These are phyloP conservation scores for Crocallis elinguaria DNA, from an alignment of 2,888 invertebrate species.

Conservation along the genomic window DNA sequence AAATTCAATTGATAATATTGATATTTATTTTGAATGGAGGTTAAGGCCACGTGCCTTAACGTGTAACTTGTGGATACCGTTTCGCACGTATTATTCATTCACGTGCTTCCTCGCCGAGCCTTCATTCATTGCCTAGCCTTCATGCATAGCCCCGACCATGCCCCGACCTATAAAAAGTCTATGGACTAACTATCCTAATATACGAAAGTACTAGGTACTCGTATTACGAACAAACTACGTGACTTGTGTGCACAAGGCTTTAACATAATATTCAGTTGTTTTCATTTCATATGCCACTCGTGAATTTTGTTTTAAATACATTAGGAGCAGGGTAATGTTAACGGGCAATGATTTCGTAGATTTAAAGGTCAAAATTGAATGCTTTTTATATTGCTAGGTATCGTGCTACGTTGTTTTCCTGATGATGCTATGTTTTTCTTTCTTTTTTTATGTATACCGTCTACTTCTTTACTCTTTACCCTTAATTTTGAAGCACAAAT, in stretches of 20 bases:
- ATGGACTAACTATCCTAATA: background rate
- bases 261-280: background rate
- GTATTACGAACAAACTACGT: background rate
- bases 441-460: no score
- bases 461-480: no score
- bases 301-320: no score
- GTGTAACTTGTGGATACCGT: background rate
- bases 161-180: constrained; percentile 1
- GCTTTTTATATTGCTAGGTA: no score
- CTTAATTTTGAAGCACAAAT: no score
- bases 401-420: no score
- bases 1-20: no score
- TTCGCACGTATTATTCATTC: constrained; percentile 1
- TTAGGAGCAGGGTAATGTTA: no score
- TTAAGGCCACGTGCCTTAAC: background rate
- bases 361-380: no score
- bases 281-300: background rate
- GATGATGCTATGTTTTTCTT: no score
- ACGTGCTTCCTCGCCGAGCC: background rate
- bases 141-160: background rate
- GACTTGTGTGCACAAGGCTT: constrained; percentile 1
- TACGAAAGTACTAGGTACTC: background rate
- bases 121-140: background rate
- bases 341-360: no score
- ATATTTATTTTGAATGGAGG: background rate